A percentile compares a stretch with the other conserved stretches of the same genome.
phyloP scores from a whole-genome alignment of 2,888 invertebrate species.

The Melangyna quadrimaculata region DNA sequence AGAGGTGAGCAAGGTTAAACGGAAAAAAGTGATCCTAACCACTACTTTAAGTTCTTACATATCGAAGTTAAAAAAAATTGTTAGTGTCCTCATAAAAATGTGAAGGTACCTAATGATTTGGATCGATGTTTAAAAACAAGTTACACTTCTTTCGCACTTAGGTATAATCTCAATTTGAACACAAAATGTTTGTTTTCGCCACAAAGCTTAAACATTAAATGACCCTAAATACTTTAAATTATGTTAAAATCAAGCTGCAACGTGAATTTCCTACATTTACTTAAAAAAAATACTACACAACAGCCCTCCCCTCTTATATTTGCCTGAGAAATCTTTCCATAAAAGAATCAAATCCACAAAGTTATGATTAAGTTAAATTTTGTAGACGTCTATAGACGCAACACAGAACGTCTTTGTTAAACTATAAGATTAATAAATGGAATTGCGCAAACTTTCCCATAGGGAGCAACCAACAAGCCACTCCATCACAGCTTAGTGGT shows the following conservation, averaged over 20 bases:
- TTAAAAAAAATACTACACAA: not conserved
- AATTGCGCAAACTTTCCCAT: conserved; percentile 63
- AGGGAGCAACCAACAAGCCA: conserved; percentile 7
- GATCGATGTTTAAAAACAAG: no score
- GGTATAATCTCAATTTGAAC: no score
- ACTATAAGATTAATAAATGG: conserved; percentile 43
- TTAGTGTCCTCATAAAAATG: no score
- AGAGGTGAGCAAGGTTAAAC: no score
- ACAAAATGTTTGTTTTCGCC: no score
- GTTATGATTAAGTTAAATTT: conserved; percentile 31
- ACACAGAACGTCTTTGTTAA: conserved; percentile 34
- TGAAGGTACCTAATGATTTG: no score
- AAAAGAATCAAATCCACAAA: conserved; percentile 11
- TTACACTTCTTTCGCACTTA: no score
- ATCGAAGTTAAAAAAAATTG: no score
- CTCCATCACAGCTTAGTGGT: not conserved
- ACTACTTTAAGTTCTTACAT: no score
- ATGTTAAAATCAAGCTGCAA: not conserved
- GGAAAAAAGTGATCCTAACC: no score
- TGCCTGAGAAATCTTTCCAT: conserved; percentile 5
- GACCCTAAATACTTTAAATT: no score
- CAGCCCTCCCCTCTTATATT: not conserved
- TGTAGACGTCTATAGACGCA: not conserved
- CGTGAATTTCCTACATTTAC: not conserved
- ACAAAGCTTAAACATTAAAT: no score